phyloP scores from a whole-genome alignment of 2,888 invertebrate species.

The Flabesymbios commensalis region DNA sequence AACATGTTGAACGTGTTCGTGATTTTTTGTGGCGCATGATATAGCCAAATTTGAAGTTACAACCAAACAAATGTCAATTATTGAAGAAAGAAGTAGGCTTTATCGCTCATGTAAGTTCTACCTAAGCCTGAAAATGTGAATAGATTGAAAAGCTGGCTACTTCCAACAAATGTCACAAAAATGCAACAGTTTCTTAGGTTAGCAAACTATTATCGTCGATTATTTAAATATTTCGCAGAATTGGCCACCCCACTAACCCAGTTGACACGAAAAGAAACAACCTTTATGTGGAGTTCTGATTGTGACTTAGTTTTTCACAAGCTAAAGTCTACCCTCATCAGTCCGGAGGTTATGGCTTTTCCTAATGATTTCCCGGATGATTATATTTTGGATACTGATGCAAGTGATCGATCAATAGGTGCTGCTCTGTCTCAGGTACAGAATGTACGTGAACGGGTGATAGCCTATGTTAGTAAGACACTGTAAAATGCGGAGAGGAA shows the following conservation, averaged over 20 bases:
- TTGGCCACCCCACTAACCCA: constrained; percentile 21
- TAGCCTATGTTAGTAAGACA: constrained; percentile 19
- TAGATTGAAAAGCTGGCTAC: background rate
- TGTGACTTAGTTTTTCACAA: constrained; percentile 10
- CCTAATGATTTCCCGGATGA: background rate
- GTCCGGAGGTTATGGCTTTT: constrained; percentile 21
- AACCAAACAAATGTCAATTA: constrained; percentile 32
- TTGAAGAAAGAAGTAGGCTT: constrained; percentile 26
- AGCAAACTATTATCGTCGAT: constrained; percentile 27
- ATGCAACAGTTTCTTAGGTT: constrained; percentile 31
- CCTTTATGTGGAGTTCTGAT: constrained; percentile 21
- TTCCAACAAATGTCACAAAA: constrained; percentile 16
- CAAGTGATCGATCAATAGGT: constrained; percentile 13
- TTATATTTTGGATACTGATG: constrained; percentile 23
- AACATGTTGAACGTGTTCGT: constrained; percentile 27
- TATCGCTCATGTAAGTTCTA: constrained; percentile 13
- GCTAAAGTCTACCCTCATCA: constrained; percentile 7
- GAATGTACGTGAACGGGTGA: constrained; percentile 18
- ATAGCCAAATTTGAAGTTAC: constrained; percentile 7
- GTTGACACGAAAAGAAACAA: constrained; percentile 11
- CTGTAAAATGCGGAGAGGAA: constrained; percentile 12
- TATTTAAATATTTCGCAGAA: constrained; percentile 23
- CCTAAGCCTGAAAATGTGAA: background rate
- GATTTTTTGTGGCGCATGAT: constrained; percentile 25
- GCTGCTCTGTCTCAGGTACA: constrained; percentile 24